phyloP scores from a whole-genome alignment of 1,140 invertebrate genomes.

The Habropoda laboriosa region DNA sequence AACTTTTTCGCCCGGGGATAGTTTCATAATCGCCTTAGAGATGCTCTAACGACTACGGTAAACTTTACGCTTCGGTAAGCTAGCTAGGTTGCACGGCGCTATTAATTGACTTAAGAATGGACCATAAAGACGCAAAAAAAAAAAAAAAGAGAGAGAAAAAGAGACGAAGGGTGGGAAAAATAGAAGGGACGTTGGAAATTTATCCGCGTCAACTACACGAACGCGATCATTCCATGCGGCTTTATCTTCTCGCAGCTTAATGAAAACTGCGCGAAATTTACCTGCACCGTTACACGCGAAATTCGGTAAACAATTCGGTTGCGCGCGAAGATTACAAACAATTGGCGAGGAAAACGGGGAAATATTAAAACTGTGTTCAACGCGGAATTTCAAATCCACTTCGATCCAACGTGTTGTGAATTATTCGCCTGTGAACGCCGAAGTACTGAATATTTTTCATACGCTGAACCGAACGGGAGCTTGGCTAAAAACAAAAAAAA shows the following conservation, averaged over 20 bases:
- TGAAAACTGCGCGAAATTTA: not conserved
- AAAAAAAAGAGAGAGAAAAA: not conserved
- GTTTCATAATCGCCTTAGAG: conserved; percentile 28
- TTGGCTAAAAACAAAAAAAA: not conserved
- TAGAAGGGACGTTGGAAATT: not conserved
- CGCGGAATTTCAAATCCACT: too few relatives aligned
- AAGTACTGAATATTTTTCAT: too few relatives aligned
- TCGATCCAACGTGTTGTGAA: too few relatives aligned
- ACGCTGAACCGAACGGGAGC: too few relatives aligned
- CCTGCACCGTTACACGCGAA: too few relatives aligned
- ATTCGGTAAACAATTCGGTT: too few relatives aligned
- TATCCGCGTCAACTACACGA: not conserved
- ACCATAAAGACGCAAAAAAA: not conserved
- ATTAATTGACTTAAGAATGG: conserved; percentile 1
- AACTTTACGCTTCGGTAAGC: conserved; percentile 10
- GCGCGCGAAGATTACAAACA: not conserved
- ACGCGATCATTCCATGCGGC: not conserved
- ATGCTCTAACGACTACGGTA: conserved; percentile 18
- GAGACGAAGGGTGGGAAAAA: too few relatives aligned
- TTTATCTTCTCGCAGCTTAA: not conserved
- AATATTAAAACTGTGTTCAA: too few relatives aligned
- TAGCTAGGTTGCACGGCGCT: not conserved
- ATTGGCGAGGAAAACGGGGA: too few relatives aligned
- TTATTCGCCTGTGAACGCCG: too few relatives aligned
- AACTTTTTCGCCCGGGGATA: conserved; percentile 7